A percentile compares a stretch with the other conserved stretches of the same genome.
phyloP scores from a whole-genome alignment of 2,797 vertebrate genomes.

The Myripristis jacobus region DNA sequence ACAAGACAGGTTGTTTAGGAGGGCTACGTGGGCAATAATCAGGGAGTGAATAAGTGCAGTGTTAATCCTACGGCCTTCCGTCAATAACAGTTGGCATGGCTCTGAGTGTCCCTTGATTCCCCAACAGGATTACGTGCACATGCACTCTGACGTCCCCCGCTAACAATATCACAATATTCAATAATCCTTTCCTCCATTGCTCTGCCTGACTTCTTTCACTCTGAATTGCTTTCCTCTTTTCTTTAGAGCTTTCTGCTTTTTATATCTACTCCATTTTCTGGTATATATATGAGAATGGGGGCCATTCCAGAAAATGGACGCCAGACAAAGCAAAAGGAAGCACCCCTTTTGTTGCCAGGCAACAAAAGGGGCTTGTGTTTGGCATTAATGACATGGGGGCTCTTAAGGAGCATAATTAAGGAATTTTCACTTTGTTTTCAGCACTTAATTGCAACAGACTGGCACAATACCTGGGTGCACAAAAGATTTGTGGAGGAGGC shows the following conservation, averaged over 20 bases:
- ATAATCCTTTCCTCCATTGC: slow-evolving; percentile 52
- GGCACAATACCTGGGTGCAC: slow-evolving; percentile 58
- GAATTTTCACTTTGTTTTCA: slow-evolving; percentile 55
- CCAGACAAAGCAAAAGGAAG: slow-evolving; percentile 50
- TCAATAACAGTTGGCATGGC: slow-evolving; percentile 61
- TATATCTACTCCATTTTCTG: slow-evolving; percentile 47
- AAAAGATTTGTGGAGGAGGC: slow-evolving; percentile 49
- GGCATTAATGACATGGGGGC: slow-evolving; percentile 45
- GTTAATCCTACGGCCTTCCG: slow-evolving; percentile 51
- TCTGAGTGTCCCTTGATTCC: slow-evolving; percentile 44
- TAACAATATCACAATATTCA: slow-evolving; percentile 64
- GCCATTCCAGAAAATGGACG: slow-evolving; percentile 53
- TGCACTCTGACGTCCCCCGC: slow-evolving; percentile 47
- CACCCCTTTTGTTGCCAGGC: slow-evolving; percentile 56
- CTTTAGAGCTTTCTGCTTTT: slow-evolving; percentile 17
- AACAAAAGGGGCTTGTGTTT: slow-evolving; percentile 65
- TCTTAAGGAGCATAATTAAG: slow-evolving; percentile 62
- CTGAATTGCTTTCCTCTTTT: slow-evolving; percentile 20
- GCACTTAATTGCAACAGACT: slow-evolving; percentile 57
- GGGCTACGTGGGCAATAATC: slow-evolving; percentile 37
- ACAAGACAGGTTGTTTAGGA: slow-evolving; percentile 12
- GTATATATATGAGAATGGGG: slow-evolving; percentile 36
- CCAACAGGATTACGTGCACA: slow-evolving; percentile 56
- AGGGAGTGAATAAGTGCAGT: slow-evolving; percentile 37
- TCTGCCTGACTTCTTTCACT: slow-evolving; percentile 42